These are phyloP conservation scores for Cosmopolites sordidus DNA, from an alignment of 2,888 invertebrate species.

Conservation along the genomic window DNA sequence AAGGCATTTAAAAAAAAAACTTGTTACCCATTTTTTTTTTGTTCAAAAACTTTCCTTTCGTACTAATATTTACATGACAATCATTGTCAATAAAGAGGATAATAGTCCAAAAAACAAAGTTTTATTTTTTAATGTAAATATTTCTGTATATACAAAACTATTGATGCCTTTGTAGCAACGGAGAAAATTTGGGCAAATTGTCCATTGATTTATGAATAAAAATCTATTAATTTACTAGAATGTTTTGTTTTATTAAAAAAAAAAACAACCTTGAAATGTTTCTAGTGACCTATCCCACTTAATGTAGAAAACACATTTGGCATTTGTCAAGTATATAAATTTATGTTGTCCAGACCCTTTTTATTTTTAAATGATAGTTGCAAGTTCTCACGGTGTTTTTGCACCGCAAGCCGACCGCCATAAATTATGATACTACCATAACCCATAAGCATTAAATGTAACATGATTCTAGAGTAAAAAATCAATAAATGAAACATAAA, in stretches of 20 bases:
- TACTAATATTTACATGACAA: slow-evolving; percentile 24
- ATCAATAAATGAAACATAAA: no score
- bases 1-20: neutral
- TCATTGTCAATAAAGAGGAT: slow-evolving; percentile 23
- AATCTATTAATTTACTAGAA: slow-evolving; percentile 25
- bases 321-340: no score
- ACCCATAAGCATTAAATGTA: no score
- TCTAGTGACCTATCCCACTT: no score
- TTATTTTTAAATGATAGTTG: no score
- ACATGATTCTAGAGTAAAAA: no score
- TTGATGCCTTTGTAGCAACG: slow-evolving; percentile 25
- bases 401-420: no score
- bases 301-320: no score
- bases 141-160: slow-evolving; percentile 18
- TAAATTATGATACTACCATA: no score
- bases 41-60: neutral
- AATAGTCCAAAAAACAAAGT: slow-evolving; percentile 18
- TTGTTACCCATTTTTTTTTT: neutral
- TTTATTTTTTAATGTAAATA: slow-evolving; percentile 23
- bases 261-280: no score
- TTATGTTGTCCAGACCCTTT: no score
- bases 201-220: slow-evolving; percentile 27
- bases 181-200: slow-evolving; percentile 24
- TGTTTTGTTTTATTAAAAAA: slow-evolving; percentile 10
- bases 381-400: no score